Evolutionary conservation across 37 sponge, comb jelly and placozoan species (phyloP), one percentile per base, ranked within the genome.

Genomic region (Axinella damicornis): DNA sequence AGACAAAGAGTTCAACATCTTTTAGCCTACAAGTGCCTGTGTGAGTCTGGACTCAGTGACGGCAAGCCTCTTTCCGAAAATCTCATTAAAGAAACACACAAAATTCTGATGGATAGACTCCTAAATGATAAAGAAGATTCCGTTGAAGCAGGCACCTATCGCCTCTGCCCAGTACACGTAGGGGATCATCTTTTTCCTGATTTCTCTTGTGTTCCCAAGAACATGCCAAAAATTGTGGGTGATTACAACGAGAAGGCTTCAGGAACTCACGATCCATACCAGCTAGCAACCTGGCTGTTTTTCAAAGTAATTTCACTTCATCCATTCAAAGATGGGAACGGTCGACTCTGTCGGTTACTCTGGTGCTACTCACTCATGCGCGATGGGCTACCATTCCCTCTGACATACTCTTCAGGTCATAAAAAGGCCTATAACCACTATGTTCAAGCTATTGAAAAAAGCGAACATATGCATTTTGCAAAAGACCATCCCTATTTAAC

Each of bases 361-460:
- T 77, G 64, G 77, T 77, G 77, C 40, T 77, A 77, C 64, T 77
- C 77, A 6, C 39, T 77, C 6, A 77, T 77, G 77, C 62, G 40
- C 5, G 77, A 77, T 77, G 77, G 77, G n/a, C 19, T 61, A 60
- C 77, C 77, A 11, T 77, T 77, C 27, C 64, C 77, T 36, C 6
- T 24, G 34, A 24, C 31, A 6, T 25, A 33, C 6, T 61, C 77
- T 15, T 77, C 77, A 5, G 77, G 77, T 9, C 77, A 77, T 39
- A 58, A 60, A 25, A 13, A n/a, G 27, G 46, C 75, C 15, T 57
- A 74, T 14, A 74, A 74, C 13, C 75, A 74, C n/a, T 33, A 54
- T 17, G 75, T 74, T 11, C n/a, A n/a, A n/a, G 67, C 14, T 18
- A 25, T 19, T 18, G 17, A 56, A 18, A 15, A 15, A 18, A 56